A percentile compares a stretch with the other conserved stretches of the same genome.
These are phyloP conservation scores for Ptychochromis oligacanthus DNA, from an alignment of 2,113 vertebrate genomes.

Conservation along the genomic window DNA sequence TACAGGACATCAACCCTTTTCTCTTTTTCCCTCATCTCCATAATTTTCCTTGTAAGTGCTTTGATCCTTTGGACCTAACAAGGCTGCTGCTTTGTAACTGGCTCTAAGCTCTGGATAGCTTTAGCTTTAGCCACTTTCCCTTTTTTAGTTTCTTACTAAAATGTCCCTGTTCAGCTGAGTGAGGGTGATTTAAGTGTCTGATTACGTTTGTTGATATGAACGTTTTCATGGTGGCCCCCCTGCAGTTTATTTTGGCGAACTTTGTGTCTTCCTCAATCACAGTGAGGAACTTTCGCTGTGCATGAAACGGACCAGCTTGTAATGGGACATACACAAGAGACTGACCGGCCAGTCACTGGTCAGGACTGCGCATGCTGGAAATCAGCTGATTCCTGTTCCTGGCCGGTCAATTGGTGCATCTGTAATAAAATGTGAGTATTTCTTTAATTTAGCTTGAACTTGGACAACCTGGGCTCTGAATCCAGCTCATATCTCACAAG, in stretches of 20 bases:
- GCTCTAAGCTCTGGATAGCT: too few species aligned
- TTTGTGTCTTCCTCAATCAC: not conserved
- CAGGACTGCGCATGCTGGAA: not conserved
- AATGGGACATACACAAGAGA: not conserved
- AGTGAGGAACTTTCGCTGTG: rapidly evolving
- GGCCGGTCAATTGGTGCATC: not conserved
- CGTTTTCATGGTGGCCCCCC: not conserved
- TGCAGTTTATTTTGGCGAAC: not conserved
- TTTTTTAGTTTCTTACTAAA: too few species aligned
- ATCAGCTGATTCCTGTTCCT: not conserved
- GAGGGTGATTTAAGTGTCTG: too few species aligned
- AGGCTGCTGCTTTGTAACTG: too few species aligned
- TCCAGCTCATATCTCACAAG: not conserved
- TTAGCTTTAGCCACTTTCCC: too few species aligned
- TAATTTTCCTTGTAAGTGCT: too few species aligned
- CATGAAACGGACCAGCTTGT: rapidly evolving
- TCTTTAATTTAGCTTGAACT: not conserved
- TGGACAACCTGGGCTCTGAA: not conserved
- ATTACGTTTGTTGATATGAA: too few species aligned
- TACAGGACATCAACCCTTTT: not conserved
- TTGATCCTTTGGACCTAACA: too few species aligned
- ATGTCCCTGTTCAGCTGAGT: too few species aligned
- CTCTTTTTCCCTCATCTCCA: not conserved
- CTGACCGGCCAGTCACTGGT: too few species aligned
- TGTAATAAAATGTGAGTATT: not conserved